Conservation (phyloP, 2,797 vertebrate species). For the Girardinus metallicus region DNA sequence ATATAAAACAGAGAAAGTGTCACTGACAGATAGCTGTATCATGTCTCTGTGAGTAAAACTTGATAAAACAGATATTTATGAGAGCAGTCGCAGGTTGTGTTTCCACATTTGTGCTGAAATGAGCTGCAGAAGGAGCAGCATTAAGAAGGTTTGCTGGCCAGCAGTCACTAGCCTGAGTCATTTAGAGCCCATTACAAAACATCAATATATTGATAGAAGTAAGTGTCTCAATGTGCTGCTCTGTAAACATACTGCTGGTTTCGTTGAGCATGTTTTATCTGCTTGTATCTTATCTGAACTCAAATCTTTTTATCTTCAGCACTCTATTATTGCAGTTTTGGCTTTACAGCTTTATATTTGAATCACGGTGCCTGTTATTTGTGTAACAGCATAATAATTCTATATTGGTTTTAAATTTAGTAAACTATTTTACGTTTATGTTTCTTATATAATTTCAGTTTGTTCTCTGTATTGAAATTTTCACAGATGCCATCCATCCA, state of each 20-base stretch:
- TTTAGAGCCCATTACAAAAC: conserved; percentile 81
- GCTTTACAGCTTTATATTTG: conserved; percentile 43
- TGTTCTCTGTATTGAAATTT: not conserved
- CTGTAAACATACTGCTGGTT: conserved; percentile 73
- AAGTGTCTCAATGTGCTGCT: conserved; percentile 78
- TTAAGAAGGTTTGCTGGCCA: conserved; percentile 55
- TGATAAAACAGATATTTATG: not conserved
- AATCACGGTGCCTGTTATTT: conserved; percentile 18
- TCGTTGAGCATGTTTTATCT: conserved; percentile 74
- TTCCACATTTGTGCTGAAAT: conserved; percentile 34
- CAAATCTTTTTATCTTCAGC: conserved; percentile 66
- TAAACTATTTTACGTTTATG: not conserved
- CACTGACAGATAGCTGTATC: not conserved
- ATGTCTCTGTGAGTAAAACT: not conserved
- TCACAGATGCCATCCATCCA: no score
- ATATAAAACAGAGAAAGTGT: not conserved
- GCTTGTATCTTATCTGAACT: conserved; percentile 72
- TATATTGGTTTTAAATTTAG: not conserved
- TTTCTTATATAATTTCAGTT: not conserved
- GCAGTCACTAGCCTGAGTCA: conserved; percentile 73
- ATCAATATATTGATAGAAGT: conserved; percentile 79
- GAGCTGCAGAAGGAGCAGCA: conserved; percentile 38
- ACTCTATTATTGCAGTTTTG: conserved; percentile 31
- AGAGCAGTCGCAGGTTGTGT: conserved; percentile 5
- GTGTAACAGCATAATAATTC: conserved; percentile 6